phyloP scores from a whole-genome alignment of 2,113 vertebrate species.

The Corythornis madagascariensis region DNA sequence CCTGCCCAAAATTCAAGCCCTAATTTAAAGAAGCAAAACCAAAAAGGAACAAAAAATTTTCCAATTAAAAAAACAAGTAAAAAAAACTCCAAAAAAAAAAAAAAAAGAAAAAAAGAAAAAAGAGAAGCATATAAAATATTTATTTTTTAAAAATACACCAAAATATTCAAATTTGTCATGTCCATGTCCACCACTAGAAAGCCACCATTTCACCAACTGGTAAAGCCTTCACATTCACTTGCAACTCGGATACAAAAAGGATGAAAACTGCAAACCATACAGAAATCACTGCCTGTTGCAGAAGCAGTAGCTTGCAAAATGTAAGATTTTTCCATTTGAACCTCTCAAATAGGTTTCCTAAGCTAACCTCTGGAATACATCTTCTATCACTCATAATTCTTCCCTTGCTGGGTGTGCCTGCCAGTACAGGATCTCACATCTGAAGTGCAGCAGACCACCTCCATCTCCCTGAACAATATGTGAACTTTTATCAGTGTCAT shows the following conservation, averaged over 20 bases:
- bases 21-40: too few species aligned
- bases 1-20: too few species aligned
- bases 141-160: neutral
- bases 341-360: neutral
- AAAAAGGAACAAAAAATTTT: too few species aligned
- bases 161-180: neutral
- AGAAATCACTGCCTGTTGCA: neutral
- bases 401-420: neutral
- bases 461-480: neutral
- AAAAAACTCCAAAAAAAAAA: too few species aligned
- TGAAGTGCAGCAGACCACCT: conserved; percentile 7
- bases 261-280: neutral
- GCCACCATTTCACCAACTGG: neutral
- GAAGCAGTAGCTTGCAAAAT: neutral
- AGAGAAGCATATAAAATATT: neutral
- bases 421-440: neutral
- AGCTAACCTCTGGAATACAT: conserved; percentile 19
- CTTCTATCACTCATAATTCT: neutral
- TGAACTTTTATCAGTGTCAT: neutral
- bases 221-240: neutral
- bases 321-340: neutral
- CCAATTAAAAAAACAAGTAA: too few species aligned
- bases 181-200: neutral
- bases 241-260: neutral
- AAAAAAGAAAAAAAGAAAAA: neutral